Evolutionary conservation across 1,140 invertebrate genomes (phyloP).

Genomic region (Trichogramma pretiosum): DNA sequence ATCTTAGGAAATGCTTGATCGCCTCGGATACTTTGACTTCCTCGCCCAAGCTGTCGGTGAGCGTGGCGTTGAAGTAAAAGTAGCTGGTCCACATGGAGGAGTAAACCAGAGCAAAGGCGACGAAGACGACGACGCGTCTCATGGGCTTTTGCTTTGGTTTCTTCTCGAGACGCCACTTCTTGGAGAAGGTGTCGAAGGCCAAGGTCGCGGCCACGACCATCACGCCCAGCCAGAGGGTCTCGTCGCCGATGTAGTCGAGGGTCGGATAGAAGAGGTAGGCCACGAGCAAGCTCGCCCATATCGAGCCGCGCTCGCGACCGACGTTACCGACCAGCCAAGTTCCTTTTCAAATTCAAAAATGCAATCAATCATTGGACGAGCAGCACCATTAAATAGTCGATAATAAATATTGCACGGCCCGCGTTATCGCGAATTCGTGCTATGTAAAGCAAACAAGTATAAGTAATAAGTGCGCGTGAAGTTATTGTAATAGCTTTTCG

Average conservation of each 20-base stretch:
- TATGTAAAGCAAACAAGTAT: not conserved
- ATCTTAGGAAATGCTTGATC: conserved; percentile 80
- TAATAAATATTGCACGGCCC: no score
- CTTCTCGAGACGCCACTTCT: conserved; percentile 65
- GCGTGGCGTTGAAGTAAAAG: conserved; percentile 81
- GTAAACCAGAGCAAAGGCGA: conserved; percentile 58
- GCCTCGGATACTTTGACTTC: conserved; percentile 81
- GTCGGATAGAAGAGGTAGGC: conserved; percentile 61
- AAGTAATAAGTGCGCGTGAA: not conserved
- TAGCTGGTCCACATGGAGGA: conserved; percentile 65
- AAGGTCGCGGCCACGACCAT: conserved; percentile 57
- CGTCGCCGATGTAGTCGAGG: conserved; percentile 56
- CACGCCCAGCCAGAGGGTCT: conserved; percentile 56
- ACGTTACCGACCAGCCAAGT: conserved; percentile 84
- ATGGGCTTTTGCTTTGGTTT: conserved; percentile 43
- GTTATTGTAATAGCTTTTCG: not conserved
- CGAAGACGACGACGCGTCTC: conserved; percentile 47
- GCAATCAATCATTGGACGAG: no score
- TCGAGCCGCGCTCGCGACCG: conserved; percentile 63
- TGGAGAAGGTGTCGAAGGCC: conserved; percentile 64
- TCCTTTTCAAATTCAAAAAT: no score
- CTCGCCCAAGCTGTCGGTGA: conserved; percentile 79
- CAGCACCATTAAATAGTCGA: no score
- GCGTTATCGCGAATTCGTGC: no score
- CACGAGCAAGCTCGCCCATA: conserved; percentile 59